Evolutionary conservation across 2,797 vertebrate genomes (phyloP).

Genomic region (Lepidocolaptes lacrymiger): DNA sequence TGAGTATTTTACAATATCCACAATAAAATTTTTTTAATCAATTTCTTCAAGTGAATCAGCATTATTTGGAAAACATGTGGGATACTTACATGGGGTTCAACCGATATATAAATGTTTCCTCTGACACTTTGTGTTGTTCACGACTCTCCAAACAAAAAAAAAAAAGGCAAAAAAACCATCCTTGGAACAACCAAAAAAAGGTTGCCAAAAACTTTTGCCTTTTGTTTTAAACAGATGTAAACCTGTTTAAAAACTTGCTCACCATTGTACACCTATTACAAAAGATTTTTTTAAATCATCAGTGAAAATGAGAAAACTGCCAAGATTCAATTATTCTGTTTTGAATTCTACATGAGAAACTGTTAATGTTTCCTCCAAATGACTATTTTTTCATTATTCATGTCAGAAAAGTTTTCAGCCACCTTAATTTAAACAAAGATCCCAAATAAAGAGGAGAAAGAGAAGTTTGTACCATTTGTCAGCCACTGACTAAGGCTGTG

Average conservation of each 20-base stretch:
- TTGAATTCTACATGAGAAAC: neutral
- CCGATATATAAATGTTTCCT: neutral
- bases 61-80: neutral
- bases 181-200: neutral
- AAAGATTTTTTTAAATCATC: neutral
- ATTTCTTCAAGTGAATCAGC: neutral
- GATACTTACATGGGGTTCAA: neutral
- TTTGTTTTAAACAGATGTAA: neutral
- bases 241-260: neutral
- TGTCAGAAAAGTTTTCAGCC: neutral
- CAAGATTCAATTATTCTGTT: neutral
- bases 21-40: neutral
- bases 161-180: neutral
- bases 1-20: neutral
- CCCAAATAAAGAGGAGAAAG: neutral
- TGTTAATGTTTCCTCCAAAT: neutral
- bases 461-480: neutral
- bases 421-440: neutral
- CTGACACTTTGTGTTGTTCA: neutral
- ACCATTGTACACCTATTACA: neutral
- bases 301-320: neutral
- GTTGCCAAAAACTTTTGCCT: neutral
- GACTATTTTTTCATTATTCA: neutral
- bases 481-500: neutral
- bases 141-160: neutral